Evolutionary conservation across 2,113 vertebrate genomes (phyloP), one percentile per base, ranked within the genome.

Genomic region (Scolopax mira): DNA sequence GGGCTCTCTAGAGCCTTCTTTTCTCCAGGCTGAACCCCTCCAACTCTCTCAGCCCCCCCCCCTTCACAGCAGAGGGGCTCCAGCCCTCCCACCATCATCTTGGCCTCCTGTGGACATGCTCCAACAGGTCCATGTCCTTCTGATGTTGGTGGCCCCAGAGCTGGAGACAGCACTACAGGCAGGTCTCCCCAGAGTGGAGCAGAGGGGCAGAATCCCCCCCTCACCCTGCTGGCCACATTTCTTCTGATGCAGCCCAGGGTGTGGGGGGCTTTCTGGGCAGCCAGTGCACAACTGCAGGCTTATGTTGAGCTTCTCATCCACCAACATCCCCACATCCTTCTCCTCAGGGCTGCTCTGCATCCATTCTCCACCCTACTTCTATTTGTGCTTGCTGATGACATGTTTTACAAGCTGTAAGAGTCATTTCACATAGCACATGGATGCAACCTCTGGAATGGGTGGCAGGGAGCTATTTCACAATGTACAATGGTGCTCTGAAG

Each of bases 401-500:
- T 17, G 27, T 60, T 80, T 57, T 28, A 60, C 13, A 30, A 48
- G 54, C 33, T 79, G 9, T 31, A 72, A 3, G 4, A 51, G 10
- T 23, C 54, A 3, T 24, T 48, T 58, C 55, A 4, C 3, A 1
- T 1, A 25, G 13, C 23, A 33, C 60, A 41, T 0, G 1, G 67
- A 39, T 33, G 9, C 17, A 55, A 2, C 49, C n/a, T 4, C 67
- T 8, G 7, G 49, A 54, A 11, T 4, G 65, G 72, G 49, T 14
- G 27, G 60, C 72, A 52, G 49, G 52, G 79, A 90, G 64, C 37
- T 78, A 3, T 48, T 77, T 79, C 35, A 35, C 35, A 28, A 11
- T 3, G 16, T 41, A 37, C 41, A 30, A 3, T 1, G 9, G 22
- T 51, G 39, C 51, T 78, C 44, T 66, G 35, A 44, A 90, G 72